A percentile compares a stretch with the other conserved stretches of the same genome.
These are phyloP conservation scores for Loripinus fragilis DNA, from an alignment of 2,888 invertebrate species.

Conservation along the genomic window DNA sequence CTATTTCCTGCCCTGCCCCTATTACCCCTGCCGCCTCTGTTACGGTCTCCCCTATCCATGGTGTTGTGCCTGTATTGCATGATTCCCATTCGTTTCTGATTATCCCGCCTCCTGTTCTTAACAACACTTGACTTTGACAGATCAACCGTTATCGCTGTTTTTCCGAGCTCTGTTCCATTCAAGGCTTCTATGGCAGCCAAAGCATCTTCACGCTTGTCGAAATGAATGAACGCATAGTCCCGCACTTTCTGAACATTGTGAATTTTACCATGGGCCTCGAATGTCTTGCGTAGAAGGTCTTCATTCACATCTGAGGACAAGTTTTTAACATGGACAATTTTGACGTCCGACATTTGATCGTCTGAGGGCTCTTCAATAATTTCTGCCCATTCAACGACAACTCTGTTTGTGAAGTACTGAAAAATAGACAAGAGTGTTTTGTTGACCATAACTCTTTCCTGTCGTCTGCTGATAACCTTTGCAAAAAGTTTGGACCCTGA, in stretches of 20 bases:
- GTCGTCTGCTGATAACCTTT: no score
- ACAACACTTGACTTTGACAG: constrained; percentile 49
- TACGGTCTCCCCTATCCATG: constrained; percentile 19
- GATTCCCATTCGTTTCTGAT: neutral
- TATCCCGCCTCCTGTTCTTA: constrained; percentile 35
- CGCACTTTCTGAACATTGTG: constrained; percentile 50
- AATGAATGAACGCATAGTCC: constrained; percentile 57
- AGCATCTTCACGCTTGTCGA: constrained; percentile 45
- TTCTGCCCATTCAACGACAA: constrained; percentile 52
- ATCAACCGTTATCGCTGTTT: constrained; percentile 28
- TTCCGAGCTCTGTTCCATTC: constrained; percentile 37
- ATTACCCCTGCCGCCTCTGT: constrained; percentile 24
- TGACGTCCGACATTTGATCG: constrained; percentile 37
- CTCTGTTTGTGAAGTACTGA: constrained; percentile 41
- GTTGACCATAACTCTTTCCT: no score
- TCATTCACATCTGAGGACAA: constrained; percentile 37
- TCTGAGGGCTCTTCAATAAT: constrained; percentile 32
- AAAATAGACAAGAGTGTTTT: constrained; percentile 21
- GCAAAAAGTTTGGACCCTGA: no score
- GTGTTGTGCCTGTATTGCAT: neutral
- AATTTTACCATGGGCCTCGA: constrained; percentile 52
- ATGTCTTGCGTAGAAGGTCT: constrained; percentile 42
- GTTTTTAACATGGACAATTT: constrained; percentile 48
- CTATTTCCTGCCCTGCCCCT: constrained; percentile 5
- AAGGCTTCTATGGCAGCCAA: constrained; percentile 41